Evolutionary conservation across 2,113 vertebrate genomes (phyloP).

Genomic region (Nerophis ophidion): DNA sequence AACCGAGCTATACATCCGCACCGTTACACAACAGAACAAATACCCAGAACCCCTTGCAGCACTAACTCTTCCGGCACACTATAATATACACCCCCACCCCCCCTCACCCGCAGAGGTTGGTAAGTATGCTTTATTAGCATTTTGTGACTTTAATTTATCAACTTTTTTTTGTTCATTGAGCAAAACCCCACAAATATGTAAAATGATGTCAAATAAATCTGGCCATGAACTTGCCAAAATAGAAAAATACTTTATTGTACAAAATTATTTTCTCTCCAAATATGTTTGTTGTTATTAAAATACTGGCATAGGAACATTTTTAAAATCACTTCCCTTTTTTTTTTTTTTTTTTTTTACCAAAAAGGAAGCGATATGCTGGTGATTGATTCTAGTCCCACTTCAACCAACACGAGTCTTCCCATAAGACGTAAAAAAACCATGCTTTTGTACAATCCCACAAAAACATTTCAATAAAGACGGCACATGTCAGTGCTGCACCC

Average conservation of each 20-base stretch:
- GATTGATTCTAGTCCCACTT: not conserved
- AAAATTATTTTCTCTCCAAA: constrained; percentile 12
- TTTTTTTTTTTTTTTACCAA: not conserved
- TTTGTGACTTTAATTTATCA: too few relatives aligned
- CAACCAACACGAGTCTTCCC: constrained; percentile 1
- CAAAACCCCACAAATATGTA: too few relatives aligned
- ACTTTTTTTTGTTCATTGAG: too few relatives aligned
- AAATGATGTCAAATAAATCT: not conserved
- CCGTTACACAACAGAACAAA: too few relatives aligned
- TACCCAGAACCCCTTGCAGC: too few relatives aligned
- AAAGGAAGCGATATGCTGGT: constrained; percentile 16
- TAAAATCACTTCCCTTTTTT: constrained; percentile 5
- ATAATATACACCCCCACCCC: too few relatives aligned
- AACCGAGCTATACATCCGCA: too few relatives aligned
- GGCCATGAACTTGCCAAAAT: not conserved
- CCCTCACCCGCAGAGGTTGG: too few relatives aligned
- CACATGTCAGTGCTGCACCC: constrained; percentile 18
- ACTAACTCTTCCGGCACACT: too few relatives aligned
- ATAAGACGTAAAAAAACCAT: not conserved
- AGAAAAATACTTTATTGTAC: constrained; percentile 27
- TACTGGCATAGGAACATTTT: constrained; percentile 22
- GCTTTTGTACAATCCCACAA: constrained; percentile 27
- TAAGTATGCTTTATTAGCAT: too few relatives aligned
- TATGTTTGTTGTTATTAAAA: constrained; percentile 6
- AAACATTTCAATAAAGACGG: constrained; percentile 42